Evolutionary conservation across 2,113 vertebrate genomes (phyloP).

Genomic region (Clupea harengus): DNA sequence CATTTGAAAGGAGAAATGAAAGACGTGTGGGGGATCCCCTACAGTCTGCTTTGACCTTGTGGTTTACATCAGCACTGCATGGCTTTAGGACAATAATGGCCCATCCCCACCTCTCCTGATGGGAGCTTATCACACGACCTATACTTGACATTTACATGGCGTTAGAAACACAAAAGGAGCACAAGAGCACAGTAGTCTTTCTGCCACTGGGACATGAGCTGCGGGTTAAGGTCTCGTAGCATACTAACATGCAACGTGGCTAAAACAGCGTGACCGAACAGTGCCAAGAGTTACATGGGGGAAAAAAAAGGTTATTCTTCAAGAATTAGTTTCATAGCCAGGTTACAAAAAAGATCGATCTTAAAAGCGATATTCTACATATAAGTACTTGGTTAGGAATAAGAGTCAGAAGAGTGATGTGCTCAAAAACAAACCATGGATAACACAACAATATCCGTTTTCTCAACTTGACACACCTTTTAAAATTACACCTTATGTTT

Average conservation of each 20-base stretch:
- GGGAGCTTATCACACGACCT: background rate
- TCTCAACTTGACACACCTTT: background rate
- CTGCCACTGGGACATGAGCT: conserved; percentile 51
- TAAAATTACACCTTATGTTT: background rate
- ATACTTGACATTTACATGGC: conserved; percentile 60
- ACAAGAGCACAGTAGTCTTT: conserved; percentile 63
- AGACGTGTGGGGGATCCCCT: background rate
- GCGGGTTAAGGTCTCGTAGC: conserved; percentile 61
- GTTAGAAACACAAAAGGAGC: conserved; percentile 66
- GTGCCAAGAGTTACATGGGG: conserved; percentile 51
- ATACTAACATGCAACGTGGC: conserved; percentile 70
- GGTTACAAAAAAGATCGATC: conserved; percentile 50
- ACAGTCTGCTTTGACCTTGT: background rate
- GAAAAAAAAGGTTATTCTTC: background rate
- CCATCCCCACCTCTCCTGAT: background rate
- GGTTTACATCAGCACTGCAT: background rate
- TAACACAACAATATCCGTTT: conserved; percentile 12
- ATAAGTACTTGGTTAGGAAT: conserved; percentile 5
- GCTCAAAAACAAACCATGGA: background rate
- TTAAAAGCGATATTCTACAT: conserved; percentile 21
- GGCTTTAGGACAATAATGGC: background rate
- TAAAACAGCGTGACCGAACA: conserved; percentile 61
- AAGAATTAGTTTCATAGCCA: conserved; percentile 52
- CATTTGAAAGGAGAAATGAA: conserved; percentile 51
- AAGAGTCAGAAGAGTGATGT: background rate